Evolutionary conservation across 2,797 vertebrate species (phyloP), one percentile per base, ranked within the genome.

Genomic region (Diplodus sargus): DNA sequence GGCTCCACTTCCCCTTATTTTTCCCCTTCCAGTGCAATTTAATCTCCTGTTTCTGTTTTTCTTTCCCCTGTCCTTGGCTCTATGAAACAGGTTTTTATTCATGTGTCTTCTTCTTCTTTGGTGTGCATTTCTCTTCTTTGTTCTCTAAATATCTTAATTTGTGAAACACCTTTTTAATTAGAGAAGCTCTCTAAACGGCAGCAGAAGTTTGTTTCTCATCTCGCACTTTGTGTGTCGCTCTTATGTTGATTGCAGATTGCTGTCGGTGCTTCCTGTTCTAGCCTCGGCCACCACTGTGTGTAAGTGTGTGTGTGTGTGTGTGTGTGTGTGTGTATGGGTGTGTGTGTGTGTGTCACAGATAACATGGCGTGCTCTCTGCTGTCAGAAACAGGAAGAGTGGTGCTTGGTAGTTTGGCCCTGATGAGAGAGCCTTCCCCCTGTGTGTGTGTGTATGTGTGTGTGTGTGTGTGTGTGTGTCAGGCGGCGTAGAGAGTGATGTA

Each of bases 371-470:
- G 84, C 84, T 70, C 70, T 89, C 65, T 10, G 54, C 90, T 92
- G 91, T 93, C 94, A 94, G 92, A 92, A 88, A 93, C 94, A 94
- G 94, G 88, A 91, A 92, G 89, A 76, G 76, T 87, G 81, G 59
- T 22, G 81, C 42, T 76, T 89, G 81, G 67, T 84, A 81, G 87
- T 87, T 90, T 88, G 79, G 82, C 82, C 81, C 64, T 39, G 66
- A 86, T 78, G 75, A 88, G 16, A 67, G 58, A 53, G 20, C 48
- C 47, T 18, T 52, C 20, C 45, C 20, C 7, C 28, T 49, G 14
- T 62, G 25, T 67, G 67, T 72, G 51, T 59, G 49, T 67, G 65
- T 47, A 6, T 73, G 47, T 51, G 30, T 66, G 17, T 39, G 17
- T 61, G 52, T 68, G 58, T 74, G 34, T 3, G 34, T 34, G 34